These are phyloP conservation scores for Dromaius novaehollandiae DNA, from an alignment of 2,113 vertebrate species.

Conservation along the genomic window DNA sequence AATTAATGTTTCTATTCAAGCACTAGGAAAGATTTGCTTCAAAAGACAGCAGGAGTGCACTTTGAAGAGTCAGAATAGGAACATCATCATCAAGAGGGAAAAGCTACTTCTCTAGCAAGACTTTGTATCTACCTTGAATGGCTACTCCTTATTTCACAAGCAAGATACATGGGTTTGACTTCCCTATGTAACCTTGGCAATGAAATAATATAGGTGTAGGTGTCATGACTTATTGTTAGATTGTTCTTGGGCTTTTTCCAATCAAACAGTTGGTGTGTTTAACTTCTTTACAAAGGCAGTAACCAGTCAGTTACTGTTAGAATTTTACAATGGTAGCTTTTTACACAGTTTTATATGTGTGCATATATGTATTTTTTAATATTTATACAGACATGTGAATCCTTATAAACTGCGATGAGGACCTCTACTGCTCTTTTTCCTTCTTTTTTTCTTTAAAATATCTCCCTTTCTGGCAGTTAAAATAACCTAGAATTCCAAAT, in stretches of 20 bases:
- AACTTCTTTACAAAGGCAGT: not conserved
- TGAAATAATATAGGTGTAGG: not conserved
- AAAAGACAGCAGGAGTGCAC: not conserved
- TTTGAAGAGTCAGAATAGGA: not conserved
- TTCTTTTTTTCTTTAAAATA: not conserved
- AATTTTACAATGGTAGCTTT: not conserved
- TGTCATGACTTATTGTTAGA: not conserved
- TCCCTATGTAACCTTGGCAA: not conserved
- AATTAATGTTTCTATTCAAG: not conserved
- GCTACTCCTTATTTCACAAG: not conserved
- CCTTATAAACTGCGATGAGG: not conserved
- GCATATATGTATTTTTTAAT: not conserved
- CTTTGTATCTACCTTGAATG: not conserved
- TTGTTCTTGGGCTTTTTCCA: not conserved
- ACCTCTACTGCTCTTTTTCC: not conserved
- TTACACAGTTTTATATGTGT: not conserved
- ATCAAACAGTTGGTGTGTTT: not conserved
- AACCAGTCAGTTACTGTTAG: not conserved
- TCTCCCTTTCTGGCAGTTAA: too few species aligned
- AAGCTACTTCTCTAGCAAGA: not conserved
- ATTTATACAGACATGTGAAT: not conserved
- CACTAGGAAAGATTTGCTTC: not conserved
- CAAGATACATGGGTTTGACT: not conserved
- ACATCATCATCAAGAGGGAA: not conserved
- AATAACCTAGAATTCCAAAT: not conserved